phyloP scores from a whole-genome alignment of 2,113 vertebrate species.

The Platycercus adscitus region DNA sequence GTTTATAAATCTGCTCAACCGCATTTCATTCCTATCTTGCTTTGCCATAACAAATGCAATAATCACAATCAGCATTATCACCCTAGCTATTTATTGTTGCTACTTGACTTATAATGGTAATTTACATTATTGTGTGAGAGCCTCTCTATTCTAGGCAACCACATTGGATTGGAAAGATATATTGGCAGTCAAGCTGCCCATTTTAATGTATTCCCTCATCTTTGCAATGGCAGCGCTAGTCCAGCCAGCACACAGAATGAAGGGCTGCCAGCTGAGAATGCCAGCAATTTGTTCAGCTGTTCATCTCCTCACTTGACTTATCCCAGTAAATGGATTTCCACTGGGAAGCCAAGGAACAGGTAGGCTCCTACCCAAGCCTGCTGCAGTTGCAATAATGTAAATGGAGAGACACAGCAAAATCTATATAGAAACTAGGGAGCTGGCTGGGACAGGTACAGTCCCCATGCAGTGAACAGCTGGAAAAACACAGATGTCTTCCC shows the following conservation, averaged over 20 bases:
- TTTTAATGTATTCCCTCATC: not conserved
- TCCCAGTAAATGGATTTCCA: not conserved
- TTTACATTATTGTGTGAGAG: not conserved
- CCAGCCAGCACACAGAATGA: not conserved
- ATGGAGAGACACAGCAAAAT: not conserved
- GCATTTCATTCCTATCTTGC: not conserved
- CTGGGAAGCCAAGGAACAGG: not conserved
- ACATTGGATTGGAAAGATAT: not conserved
- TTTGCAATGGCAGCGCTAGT: not conserved
- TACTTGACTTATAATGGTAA: not conserved
- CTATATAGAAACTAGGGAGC: fast-evolving
- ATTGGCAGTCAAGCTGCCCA: not conserved
- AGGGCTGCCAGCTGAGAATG: not conserved
- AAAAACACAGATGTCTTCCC: not conserved
- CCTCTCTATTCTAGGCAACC: not conserved
- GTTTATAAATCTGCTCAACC: not conserved
- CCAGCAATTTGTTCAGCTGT: not conserved
- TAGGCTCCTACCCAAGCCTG: not conserved
- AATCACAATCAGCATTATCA: not conserved
- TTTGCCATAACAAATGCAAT: not conserved
- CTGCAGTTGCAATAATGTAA: fast-evolving
- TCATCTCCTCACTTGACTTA: not conserved
- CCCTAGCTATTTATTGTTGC: not conserved
- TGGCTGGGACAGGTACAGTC: not conserved
- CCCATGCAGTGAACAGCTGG: not conserved